These are phyloP conservation scores for Chesias legatella DNA, from an alignment of 2,888 invertebrate genomes.

Conservation along the genomic window DNA sequence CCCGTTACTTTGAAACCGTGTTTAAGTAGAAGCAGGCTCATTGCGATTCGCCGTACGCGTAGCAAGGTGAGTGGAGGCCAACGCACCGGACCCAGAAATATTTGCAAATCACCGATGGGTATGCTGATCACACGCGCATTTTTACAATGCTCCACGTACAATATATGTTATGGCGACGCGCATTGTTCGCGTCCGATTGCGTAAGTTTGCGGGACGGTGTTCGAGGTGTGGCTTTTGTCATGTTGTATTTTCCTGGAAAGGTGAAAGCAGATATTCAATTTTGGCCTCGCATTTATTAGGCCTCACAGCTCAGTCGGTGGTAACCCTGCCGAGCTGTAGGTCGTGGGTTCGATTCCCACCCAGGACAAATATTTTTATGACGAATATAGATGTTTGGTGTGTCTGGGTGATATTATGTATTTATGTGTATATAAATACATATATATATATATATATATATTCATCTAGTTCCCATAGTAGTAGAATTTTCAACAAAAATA, in stretches of 20 bases:
- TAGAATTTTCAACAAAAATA: no score
- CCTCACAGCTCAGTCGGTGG: no score
- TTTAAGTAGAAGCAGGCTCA: conserved; percentile 26
- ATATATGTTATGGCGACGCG: conserved; percentile 26
- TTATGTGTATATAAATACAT: no score
- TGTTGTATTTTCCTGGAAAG: not conserved
- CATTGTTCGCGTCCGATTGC: conserved; percentile 19
- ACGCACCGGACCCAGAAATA: conserved; percentile 61
- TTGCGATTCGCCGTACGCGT: conserved; percentile 56
- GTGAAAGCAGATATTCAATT: no score
- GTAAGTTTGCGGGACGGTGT: conserved; percentile 14
- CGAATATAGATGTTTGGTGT: no score
- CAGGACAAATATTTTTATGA: no score
- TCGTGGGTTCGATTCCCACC: no score
- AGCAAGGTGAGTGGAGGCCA: conserved; percentile 70
- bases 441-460: no score
- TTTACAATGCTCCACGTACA: conserved; percentile 31
- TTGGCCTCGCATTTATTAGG: no score
- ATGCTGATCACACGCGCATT: conserved; percentile 56
- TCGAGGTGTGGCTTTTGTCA: conserved; percentile 4
- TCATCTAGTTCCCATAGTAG: no score
- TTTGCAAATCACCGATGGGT: conserved; percentile 58
- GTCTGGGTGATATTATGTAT: no score
- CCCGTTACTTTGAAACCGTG: conserved; percentile 15
- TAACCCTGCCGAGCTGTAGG: no score